Evolutionary conservation across 2,113 vertebrate species (phyloP).

Genomic region (Campylomormyrus numenius): DNA sequence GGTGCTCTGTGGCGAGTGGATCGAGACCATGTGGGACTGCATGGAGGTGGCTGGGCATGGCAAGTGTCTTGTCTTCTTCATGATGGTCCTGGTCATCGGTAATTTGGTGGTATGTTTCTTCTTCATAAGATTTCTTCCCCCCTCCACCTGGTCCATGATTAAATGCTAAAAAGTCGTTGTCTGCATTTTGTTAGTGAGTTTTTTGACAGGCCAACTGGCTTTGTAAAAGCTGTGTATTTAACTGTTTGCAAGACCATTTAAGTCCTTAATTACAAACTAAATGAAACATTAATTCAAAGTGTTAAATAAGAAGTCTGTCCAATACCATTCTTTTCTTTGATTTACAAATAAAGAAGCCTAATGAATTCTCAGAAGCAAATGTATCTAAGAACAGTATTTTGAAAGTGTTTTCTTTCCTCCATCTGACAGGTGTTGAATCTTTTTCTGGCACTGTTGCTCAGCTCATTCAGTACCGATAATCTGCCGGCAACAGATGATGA

Average conservation of each 20-base stretch:
- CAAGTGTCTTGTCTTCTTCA: constrained; percentile 95
- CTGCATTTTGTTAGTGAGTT: neutral
- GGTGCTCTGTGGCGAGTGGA: constrained; percentile 95
- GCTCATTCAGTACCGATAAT: constrained; percentile 97
- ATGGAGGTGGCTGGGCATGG: constrained; percentile 90
- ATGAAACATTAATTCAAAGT: neutral
- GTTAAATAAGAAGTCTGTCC: neutral
- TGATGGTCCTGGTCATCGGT: constrained; percentile 99
- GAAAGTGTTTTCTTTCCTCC: neutral
- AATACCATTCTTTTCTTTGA: neutral
- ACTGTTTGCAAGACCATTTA: neutral
- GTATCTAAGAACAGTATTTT: neutral
- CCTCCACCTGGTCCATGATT: neutral
- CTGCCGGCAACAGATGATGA: constrained; percentile 91
- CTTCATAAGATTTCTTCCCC: neutral
- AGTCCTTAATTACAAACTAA: neutral
- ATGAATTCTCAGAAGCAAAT: neutral
- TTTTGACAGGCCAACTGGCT: neutral
- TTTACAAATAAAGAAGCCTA: neutral
- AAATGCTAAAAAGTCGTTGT: neutral
- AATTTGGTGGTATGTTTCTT: constrained; percentile 85
- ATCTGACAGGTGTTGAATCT: constrained; percentile 82
- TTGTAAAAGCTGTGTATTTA: neutral
- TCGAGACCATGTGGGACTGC: constrained; percentile 99
- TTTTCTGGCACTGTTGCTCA: constrained; percentile 92